Evolutionary conservation across 2,797 vertebrate genomes (phyloP).

Genomic region (Petrocephalus sullivani): DNA sequence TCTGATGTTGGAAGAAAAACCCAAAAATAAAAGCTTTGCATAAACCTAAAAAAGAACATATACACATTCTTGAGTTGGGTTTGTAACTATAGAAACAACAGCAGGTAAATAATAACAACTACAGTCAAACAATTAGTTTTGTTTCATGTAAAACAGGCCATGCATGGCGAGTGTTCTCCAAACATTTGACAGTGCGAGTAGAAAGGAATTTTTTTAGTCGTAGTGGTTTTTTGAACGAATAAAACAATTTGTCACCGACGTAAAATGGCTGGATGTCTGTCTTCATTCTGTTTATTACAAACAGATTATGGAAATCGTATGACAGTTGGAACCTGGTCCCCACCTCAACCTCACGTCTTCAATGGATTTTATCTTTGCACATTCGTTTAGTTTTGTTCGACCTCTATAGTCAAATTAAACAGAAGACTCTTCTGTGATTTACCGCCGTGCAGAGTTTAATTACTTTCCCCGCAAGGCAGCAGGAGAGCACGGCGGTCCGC

Average conservation of each 20-base stretch:
- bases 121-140: not conserved
- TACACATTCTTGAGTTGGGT: not conserved
- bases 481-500: not conserved
- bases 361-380: constrained; percentile 4
- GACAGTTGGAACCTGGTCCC: not conserved
- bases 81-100: not conserved
- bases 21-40: not conserved
- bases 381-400: constrained; percentile 1
- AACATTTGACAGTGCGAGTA: not conserved
- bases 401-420: constrained; percentile 8
- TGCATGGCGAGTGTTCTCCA: not conserved
- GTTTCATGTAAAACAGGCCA: not conserved
- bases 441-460: not conserved
- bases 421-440: not conserved
- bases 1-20: not conserved
- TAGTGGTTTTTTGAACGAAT: not conserved
- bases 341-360: not conserved
- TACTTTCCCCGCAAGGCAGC: not conserved
- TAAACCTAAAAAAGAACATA: not conserved
- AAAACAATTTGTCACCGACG: not conserved
- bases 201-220: not conserved
- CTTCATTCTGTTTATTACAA: not conserved
- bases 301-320: not conserved
- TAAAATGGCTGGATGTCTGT: not conserved
- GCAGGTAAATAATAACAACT: not conserved